Conservation (phyloP, 2,113 vertebrate genomes). For the Lagenorhynchus albirostris region DNA sequence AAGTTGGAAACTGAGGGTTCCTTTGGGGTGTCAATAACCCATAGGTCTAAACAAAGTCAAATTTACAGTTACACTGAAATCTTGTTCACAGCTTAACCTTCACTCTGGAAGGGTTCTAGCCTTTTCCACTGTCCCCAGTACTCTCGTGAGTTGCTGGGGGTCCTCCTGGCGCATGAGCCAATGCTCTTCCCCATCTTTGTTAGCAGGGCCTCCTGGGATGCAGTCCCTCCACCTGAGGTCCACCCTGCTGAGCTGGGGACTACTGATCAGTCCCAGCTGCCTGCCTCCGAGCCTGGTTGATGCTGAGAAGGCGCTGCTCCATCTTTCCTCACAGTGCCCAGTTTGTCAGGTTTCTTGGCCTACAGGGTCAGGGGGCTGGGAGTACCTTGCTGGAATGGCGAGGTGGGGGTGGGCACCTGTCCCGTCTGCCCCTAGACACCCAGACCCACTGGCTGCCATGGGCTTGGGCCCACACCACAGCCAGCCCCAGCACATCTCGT, state of each 20-base stretch:
- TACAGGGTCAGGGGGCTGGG: background rate
- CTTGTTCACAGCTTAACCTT: no score
- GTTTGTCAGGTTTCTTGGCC: background rate
- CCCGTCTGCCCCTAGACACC: fast-evolving
- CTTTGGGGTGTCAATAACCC: background rate
- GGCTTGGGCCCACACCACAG: fast-evolving
- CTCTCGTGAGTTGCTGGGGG: fast-evolving
- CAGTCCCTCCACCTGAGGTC: background rate
- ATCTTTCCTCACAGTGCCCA: fast-evolving
- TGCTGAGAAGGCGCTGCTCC: background rate
- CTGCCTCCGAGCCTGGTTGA: background rate
- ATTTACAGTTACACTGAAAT: fast-evolving
- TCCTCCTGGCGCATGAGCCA: fast-evolving
- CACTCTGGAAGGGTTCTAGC: background rate
- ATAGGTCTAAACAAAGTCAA: background rate
- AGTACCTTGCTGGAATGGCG: fast-evolving
- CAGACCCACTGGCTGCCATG: fast-evolving
- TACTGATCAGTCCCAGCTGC: fast-evolving
- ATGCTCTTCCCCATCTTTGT: fast-evolving
- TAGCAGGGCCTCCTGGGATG: fast-evolving
- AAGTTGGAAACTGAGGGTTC: no score
- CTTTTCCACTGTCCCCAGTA: background rate
- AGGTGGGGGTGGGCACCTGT: fast-evolving
- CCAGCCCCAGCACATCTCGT: fast-evolving
- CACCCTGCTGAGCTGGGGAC: fast-evolving